These are phyloP conservation scores for Rhinoptilus africanus DNA, from an alignment of 2,113 vertebrate genomes.

Conservation along the genomic window DNA sequence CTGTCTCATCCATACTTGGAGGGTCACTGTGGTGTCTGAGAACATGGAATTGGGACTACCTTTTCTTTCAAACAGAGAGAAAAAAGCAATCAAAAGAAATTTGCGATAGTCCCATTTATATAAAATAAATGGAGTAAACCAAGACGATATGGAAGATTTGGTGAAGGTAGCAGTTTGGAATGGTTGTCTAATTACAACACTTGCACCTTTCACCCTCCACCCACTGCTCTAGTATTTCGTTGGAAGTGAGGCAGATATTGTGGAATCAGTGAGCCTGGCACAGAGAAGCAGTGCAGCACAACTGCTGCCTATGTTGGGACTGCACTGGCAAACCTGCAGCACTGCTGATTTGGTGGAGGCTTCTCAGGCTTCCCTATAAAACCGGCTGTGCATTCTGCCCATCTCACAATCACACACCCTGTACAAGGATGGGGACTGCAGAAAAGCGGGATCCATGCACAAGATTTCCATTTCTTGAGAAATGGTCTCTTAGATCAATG, in stretches of 20 bases:
- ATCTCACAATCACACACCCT: neutral
- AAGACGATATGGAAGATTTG: neutral
- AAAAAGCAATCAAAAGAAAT: neutral
- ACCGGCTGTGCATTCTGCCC: neutral
- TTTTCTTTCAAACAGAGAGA: neutral
- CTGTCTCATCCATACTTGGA: neutral
- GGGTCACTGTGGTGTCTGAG: neutral
- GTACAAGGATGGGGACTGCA: neutral
- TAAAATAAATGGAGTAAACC: neutral
- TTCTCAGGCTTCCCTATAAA: neutral
- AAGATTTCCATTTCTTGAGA: neutral
- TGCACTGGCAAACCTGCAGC: neutral
- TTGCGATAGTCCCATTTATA: neutral
- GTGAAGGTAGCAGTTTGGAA: neutral
- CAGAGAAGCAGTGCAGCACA: neutral
- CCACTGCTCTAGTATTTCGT: neutral
- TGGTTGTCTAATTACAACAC: neutral
- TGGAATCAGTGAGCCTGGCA: neutral
- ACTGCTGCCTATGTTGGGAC: neutral
- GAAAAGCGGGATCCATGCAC: neutral
- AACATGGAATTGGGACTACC: neutral
- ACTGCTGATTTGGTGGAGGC: neutral
- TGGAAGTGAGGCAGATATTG: neutral
- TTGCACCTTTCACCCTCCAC: neutral
- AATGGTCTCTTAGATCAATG: neutral